Base-by-base conservation (phyloP, 2,888 invertebrate species). In the Linnaemya tessellans region DNA sequence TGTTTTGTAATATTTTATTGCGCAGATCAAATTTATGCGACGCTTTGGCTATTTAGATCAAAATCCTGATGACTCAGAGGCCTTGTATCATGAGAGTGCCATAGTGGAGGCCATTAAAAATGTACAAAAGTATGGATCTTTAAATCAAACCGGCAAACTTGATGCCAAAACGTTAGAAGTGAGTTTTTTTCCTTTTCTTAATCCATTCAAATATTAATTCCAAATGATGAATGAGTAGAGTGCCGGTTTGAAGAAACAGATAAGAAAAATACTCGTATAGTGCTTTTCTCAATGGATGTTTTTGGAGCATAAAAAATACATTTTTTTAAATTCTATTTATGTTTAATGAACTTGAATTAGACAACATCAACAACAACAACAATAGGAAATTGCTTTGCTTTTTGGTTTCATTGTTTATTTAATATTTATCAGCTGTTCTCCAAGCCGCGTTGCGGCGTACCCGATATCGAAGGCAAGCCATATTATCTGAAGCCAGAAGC, bases 101-200 rank as follows among this genome's bases (percentile, higher is more conserved):
- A 92, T 96, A 43, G 92, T 94, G 10, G 94, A 94, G 20, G 95
- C 95, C 0, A 93, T 97, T 25, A 94, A 93, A 89, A 94, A 93
- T 87, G 93, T 96, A 92, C 97, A 97, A 91, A 94, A 93, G 88
- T 96, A 95, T 91, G 96, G 96, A 13, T 95, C 94, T 0, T 92
- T 97, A 9, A 93, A 94, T 54, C 93, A 95, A 89, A 96, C 96
- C 0, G 97, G 97, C 3, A 90, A 93, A 25, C 89, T 96, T 46
- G 96, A 97, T 90, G 92, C 93, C 30, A 93, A 93, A 1, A 97
- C 96, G 0, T 91, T 94, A 81, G 92, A 94, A 91, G 96, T 95
- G 87, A 20, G 77, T 78, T 80, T 54, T 43, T 56, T n/a, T 11
- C 2, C 2, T 38, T 65, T 30, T 41, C 18, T 18, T 64, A 7